phyloP scores from a whole-genome alignment of 2,888 invertebrate genomes.

The Timandra comae region DNA sequence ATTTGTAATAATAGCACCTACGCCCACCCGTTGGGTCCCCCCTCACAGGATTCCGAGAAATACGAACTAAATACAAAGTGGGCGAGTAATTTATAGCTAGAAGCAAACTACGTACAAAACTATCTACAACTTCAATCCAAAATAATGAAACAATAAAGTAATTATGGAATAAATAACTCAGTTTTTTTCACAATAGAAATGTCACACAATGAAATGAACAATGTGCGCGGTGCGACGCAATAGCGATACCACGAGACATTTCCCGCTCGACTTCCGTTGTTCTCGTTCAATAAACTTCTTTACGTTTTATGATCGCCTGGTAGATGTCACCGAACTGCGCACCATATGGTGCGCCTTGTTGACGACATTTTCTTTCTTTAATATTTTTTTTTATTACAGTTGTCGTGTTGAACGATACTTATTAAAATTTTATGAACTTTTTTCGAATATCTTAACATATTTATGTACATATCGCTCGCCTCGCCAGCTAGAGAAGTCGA shows the following conservation, averaged over 20 bases:
- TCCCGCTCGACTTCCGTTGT: conserved; percentile 35
- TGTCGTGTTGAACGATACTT: too few species aligned
- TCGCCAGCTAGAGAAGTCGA: too few species aligned
- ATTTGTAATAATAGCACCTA: conserved; percentile 38
- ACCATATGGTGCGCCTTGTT: conserved; percentile 22
- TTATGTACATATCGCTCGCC: too few species aligned
- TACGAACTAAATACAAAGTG: conserved; percentile 3
- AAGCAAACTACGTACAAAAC: too few species aligned
- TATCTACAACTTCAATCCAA: too few species aligned
- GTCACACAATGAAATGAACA: neutral
- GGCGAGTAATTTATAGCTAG: too few species aligned
- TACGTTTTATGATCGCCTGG: conserved; percentile 50
- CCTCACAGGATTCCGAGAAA: conserved; percentile 55
- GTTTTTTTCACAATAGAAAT: too few species aligned
- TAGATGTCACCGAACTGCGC: conserved; percentile 60
- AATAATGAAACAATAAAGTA: too few species aligned
- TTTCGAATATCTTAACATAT: too few species aligned
- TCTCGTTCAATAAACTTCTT: conserved; percentile 40
- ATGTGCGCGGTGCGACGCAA: conserved; percentile 2
- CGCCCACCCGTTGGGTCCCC: conserved; percentile 66
- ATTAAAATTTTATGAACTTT: too few species aligned
- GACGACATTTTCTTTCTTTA: conserved; percentile 20
- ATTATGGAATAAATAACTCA: too few species aligned
- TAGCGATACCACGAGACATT: conserved; percentile 32
- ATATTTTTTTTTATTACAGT: too few species aligned